phyloP scores from a whole-genome alignment of 2,888 invertebrate genomes.

The Gordius sp. region DNA sequence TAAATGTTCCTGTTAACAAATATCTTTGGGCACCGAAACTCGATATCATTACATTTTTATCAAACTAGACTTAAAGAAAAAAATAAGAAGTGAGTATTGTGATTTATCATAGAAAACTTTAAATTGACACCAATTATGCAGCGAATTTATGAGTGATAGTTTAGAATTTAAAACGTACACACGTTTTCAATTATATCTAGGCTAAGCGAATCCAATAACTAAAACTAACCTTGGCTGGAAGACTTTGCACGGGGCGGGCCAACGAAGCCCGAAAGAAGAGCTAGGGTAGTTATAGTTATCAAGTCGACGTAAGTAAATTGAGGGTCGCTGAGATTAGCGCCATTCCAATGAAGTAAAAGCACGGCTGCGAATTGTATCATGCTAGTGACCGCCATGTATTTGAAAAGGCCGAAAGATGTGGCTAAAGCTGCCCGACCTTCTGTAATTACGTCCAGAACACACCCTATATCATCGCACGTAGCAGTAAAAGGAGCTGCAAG shows the following conservation, averaged over 20 bases:
- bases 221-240: too few relatives aligned
- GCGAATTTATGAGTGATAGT: too few relatives aligned
- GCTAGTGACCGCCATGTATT: constrained; percentile 81
- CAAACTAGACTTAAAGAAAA: too few relatives aligned
- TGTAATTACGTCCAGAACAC: constrained; percentile 23
- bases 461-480: constrained; percentile 22
- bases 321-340: constrained; percentile 25
- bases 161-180: too few relatives aligned
- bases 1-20: too few relatives aligned
- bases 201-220: too few relatives aligned
- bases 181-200: too few relatives aligned
- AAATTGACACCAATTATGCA: too few relatives aligned
- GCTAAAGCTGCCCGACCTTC: constrained; percentile 57
- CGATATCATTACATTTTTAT: too few relatives aligned
- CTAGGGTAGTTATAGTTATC: neutral
- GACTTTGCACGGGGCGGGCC: neutral
- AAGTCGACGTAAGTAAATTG: constrained; percentile 18
- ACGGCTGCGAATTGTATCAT: constrained; percentile 48
- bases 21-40: too few relatives aligned
- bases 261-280: neutral
- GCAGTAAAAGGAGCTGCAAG: constrained; percentile 27
- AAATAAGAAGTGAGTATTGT: too few relatives aligned
- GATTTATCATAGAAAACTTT: too few relatives aligned
- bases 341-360: constrained; percentile 32
- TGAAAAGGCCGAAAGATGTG: constrained; percentile 85